Base-by-base conservation (phyloP, 1,140 invertebrate genomes). In the Belonocnema kinseyi region DNA sequence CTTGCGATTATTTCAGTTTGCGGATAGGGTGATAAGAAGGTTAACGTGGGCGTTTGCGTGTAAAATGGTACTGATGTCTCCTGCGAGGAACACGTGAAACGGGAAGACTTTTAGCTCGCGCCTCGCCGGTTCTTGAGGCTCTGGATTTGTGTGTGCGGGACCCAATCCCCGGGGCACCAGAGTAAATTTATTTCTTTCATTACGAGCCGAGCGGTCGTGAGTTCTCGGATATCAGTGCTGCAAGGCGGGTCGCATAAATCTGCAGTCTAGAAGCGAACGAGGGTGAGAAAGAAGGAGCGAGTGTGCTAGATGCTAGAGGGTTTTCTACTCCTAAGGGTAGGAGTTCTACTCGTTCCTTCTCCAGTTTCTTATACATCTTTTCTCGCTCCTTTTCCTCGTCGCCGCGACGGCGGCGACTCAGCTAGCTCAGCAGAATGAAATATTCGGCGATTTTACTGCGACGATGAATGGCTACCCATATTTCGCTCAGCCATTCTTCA, bases 101-200 rank as follows among this genome's bases (percentile, higher is more conserved):
- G 76, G 81, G 83, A 83, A 81, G 79, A 83, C 79, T 82, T 80
- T 84, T 80, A 46, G 53, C 73, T 77, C 21, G 50, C 66, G 54
- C 77, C 16, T 78, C 50, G 56, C 58, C 33, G 40, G 58, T 66
- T 66, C 61, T 16, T 66, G 61, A 46, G 61, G 13, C 21, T 66
- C 21, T 66, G 26, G 5, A 33, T 66, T n/a, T 54, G 79, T 71
- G 58, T 79, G 72, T 82, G 80, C 72, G 77, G 76, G 80, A 83
- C 79, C 76, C 72, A 82, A 83, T 80, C 77, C 81, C 77, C 72
- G 77, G 78, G 77, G 79, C 80, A 76, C 76, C 73, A 73, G 75
- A 91, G 88, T 90, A 88, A 91, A 92, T 92, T 92, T 91, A 92
- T 92, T 92, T 91, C 91, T 92, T 92, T 92, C 91, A 92, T 92